Evolutionary conservation across 2,113 vertebrate species (phyloP).

Genomic region (Dipodomys spectabilis): DNA sequence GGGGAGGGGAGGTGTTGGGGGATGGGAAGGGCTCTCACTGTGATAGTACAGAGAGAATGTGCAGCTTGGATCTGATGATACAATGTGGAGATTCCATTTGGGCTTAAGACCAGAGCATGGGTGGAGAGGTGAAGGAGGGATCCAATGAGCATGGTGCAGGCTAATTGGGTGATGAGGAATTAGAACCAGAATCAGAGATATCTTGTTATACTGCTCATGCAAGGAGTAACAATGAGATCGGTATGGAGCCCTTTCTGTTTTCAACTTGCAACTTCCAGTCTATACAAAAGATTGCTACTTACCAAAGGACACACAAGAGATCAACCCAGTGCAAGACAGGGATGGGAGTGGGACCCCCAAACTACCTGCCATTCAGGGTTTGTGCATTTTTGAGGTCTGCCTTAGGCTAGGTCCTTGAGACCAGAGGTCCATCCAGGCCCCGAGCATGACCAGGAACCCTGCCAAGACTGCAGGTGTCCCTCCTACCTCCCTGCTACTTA

Average conservation of each 20-base stretch:
- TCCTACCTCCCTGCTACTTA: background rate
- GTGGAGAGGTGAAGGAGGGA: background rate
- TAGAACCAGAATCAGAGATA: background rate
- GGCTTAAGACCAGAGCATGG: background rate
- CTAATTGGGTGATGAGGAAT: accelerated
- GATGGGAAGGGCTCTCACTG: accelerated
- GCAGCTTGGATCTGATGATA: background rate
- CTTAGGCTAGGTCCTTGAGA: background rate
- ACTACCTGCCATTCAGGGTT: background rate
- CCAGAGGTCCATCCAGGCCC: background rate
- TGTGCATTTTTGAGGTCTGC: background rate
- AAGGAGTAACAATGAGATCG: background rate
- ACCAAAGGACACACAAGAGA: background rate
- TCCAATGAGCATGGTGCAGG: too few relatives aligned
- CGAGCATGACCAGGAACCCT: too few relatives aligned
- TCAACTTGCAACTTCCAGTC: background rate
- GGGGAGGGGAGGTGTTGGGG: too few relatives aligned
- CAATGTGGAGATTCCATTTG: background rate
- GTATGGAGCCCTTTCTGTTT: background rate
- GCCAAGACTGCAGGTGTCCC: too few relatives aligned
- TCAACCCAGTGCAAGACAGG: background rate
- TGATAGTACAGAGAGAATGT: background rate
- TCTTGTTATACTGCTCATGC: background rate
- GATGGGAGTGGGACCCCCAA: background rate
- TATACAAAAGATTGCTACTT: background rate